Evolutionary conservation across 2,888 invertebrate genomes (phyloP).

Genomic region (Galerucella calmariensis): DNA sequence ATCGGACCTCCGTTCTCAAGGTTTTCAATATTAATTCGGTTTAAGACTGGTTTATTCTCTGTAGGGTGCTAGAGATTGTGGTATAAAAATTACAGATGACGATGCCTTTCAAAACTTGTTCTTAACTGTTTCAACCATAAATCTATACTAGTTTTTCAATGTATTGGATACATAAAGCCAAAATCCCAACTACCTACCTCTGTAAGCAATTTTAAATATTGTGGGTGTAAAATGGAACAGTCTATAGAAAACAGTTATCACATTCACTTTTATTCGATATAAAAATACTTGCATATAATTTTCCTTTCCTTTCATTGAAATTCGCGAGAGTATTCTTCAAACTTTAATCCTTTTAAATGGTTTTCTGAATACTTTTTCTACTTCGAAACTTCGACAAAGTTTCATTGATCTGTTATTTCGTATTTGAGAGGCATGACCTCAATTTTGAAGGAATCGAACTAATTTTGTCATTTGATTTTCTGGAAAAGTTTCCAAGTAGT

Average conservation of each 20-base stretch:
- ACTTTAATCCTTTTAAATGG: constrained; percentile 43
- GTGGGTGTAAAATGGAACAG: no score
- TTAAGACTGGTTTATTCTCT: no score
- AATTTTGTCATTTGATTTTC: constrained; percentile 36
- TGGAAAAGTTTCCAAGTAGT: constrained; percentile 10
- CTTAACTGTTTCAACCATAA: no score
- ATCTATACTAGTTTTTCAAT: no score
- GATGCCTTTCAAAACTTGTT: no score
- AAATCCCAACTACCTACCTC: no score
- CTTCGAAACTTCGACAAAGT: constrained; percentile 39
- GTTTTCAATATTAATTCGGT: no score
- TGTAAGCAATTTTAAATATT: no score
- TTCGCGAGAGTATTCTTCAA: constrained; percentile 34
- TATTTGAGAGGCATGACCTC: constrained; percentile 46
- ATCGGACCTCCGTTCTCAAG: no score
- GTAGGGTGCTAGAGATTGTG: no score
- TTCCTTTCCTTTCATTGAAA: constrained; percentile 38
- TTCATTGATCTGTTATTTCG: constrained; percentile 48
- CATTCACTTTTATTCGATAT: neutral
- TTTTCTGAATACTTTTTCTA: constrained; percentile 36
- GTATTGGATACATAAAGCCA: no score
- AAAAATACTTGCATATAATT: constrained; percentile 24
- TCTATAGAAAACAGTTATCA: neutral
- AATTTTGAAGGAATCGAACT: constrained; percentile 39
- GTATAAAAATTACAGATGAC: no score